Percentiles rank a stretch among this genome's conserved stretches.
These are phyloP conservation scores for Drosophila nebulosa DNA, from an alignment of 1,140 invertebrate genomes.

Conservation along the genomic window DNA sequence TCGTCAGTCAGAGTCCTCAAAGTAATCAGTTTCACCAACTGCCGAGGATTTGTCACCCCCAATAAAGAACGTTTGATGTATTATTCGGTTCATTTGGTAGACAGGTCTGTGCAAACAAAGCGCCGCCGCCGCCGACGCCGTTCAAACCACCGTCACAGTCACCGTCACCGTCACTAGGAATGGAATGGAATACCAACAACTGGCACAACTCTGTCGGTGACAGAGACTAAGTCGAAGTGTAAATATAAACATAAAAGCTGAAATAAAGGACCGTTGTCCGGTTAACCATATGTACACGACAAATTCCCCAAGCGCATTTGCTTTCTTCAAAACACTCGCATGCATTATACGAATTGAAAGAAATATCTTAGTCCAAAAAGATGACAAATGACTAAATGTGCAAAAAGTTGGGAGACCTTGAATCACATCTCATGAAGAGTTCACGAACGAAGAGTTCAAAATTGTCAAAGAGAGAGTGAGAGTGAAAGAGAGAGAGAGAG, in stretches of 20 bases:
- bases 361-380: background rate
- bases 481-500: background rate
- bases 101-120: constrained; percentile 80
- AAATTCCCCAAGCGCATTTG: background rate
- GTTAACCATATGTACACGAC: constrained; percentile 3
- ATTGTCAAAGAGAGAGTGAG: background rate
- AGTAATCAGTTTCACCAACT: constrained; percentile 70
- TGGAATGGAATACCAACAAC: constrained; percentile 21
- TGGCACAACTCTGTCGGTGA: constrained; percentile 51
- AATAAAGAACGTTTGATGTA: constrained; percentile 80
- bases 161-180: constrained; percentile 23
- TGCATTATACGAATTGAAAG: too few species aligned
- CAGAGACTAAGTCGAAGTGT: constrained; percentile 44
- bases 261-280: constrained; percentile 26
- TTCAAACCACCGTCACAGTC: constrained; percentile 26
- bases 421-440: too few species aligned
- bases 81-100: constrained; percentile 80
- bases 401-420: too few species aligned
- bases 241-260: constrained; percentile 48
- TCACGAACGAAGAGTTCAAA: too few species aligned
- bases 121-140: constrained; percentile 47
- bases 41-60: constrained; percentile 79
- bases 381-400: background rate
- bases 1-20: constrained; percentile 24
- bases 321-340: too few species aligned